Conservation (phyloP, 1,140 invertebrate species). For the Panagrolaimus sp. region DNA sequence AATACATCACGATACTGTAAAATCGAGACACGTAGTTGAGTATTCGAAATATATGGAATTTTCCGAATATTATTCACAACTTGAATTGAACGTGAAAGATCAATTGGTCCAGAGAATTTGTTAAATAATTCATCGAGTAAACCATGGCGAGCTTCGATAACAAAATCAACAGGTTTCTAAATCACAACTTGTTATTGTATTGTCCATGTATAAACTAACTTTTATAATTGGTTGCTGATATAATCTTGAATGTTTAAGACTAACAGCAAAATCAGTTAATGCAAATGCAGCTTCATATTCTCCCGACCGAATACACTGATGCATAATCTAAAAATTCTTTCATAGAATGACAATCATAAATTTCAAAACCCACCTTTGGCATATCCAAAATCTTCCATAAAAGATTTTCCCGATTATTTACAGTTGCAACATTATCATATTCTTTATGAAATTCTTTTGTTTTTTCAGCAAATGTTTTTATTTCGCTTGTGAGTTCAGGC, state of each 20-base stretch:
- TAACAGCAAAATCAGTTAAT: slow-evolving; percentile 54
- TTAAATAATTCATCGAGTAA: slow-evolving; percentile 58
- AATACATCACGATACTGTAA: slow-evolving; percentile 58
- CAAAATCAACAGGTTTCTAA: slow-evolving; percentile 44
- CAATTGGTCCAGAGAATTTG: slow-evolving; percentile 54
- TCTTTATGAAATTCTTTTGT: slow-evolving; percentile 7
- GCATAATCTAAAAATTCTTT: slow-evolving; percentile 49
- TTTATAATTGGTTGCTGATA: neutral
- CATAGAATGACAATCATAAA: neutral
- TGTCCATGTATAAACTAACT: neutral
- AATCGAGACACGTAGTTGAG: slow-evolving; percentile 53
- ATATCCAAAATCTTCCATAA: slow-evolving; percentile 40
- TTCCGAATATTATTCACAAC: slow-evolving; percentile 59
- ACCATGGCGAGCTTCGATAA: slow-evolving; percentile 53
- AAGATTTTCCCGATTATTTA: neutral
- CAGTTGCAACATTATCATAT: neutral
- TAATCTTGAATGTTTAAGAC: slow-evolving; percentile 25
- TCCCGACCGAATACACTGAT: slow-evolving; percentile 52
- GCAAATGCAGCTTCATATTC: slow-evolving; percentile 57
- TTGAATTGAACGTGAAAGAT: slow-evolving; percentile 53
- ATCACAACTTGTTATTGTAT: slow-evolving; percentile 14
- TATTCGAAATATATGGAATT: slow-evolving; percentile 55
- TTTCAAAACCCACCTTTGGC: slow-evolving; percentile 28
- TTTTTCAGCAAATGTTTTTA: slow-evolving; percentile 26
- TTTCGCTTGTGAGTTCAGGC: slow-evolving; percentile 25